phyloP scores from a whole-genome alignment of 2,888 invertebrate genomes.

The Galerucella nymphaeae region DNA sequence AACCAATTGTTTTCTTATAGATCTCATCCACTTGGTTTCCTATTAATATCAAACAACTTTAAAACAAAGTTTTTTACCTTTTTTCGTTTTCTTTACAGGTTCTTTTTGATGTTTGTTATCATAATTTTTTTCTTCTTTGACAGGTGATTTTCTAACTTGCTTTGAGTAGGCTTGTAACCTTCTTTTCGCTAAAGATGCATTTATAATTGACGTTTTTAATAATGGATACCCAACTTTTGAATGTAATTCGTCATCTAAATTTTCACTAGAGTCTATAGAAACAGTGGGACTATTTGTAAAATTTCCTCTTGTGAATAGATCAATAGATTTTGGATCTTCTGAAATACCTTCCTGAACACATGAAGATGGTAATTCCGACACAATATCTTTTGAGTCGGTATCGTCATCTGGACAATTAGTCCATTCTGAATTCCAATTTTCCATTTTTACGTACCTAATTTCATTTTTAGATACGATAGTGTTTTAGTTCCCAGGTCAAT shows the following conservation, averaged over 20 bases:
- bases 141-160: constrained; percentile 38
- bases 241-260: constrained; percentile 14
- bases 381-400: constrained; percentile 12
- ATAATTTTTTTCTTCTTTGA: constrained; percentile 45
- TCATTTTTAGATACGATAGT: constrained; percentile 16
- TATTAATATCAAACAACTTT: not conserved
- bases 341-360: not conserved
- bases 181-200: constrained; percentile 57
- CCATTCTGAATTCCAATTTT: constrained; percentile 36
- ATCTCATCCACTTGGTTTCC: not conserved
- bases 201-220: constrained; percentile 50
- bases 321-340: constrained; percentile 14
- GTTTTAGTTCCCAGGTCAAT: not conserved
- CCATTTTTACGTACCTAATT: constrained; percentile 34
- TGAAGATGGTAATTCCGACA: constrained; percentile 7
- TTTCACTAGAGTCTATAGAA: constrained; percentile 30
- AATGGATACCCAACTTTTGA: constrained; percentile 4
- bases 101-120: constrained; percentile 37
- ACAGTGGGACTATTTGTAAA: constrained; percentile 26
- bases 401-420: constrained; percentile 12
- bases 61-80: constrained; percentile 40
- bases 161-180: constrained; percentile 59
- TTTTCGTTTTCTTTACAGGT: constrained; percentile 40
- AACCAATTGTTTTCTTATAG: not conserved
- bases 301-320: constrained; percentile 1